Base-by-base conservation (phyloP, 2,113 vertebrate species). In the Larimichthys polyactis region DNA sequence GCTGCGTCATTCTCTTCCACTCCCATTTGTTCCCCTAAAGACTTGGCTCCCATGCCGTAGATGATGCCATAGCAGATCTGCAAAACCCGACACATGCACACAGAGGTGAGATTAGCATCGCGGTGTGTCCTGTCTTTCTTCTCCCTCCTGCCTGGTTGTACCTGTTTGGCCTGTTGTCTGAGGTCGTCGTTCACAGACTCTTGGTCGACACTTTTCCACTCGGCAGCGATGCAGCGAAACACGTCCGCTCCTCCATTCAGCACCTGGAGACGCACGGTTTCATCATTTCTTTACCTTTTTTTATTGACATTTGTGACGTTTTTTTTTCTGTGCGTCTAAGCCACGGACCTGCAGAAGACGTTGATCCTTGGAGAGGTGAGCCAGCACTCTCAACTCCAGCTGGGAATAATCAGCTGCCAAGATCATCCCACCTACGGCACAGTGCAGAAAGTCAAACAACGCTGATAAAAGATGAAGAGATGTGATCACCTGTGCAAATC, bases 21-120 rank as follows among this genome's bases (percentile, higher is more conserved):
- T 60, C 95, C 97, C 98, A 99, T 99, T 90, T 99, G 97, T 83
- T 99, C 97, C 22, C 97, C 97, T 81, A 99, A 92, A 83, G 97
- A 97, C 81, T 98, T 99, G 62, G 98, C 96, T 92, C 98, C 97
- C 94, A 99, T 99, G 77, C 98, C 98, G 49, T 99, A 99, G 87
- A 99, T 97, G 72, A 99, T 99, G 82, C 98, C 98, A 78, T 99
- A 99, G 92, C 98, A 99, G 91, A 99, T 98, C 98, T 99, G 85
- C 43, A 82, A 59, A 68, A 24, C 74, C 14, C 78, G 15, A 63
- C 2, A 83, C 4, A 79, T 1, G 57, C 4, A 52, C 43, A 46
- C 12, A 54, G 12, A 15, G 68, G 27, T 74, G 20, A 75, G 11
- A 1, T 43, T 20, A 24, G n/a, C 17, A 51, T 9, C 32, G 5